Evolutionary conservation across 2,797 vertebrate genomes (phyloP).

Genomic region (Notolabrus celidotus): DNA sequence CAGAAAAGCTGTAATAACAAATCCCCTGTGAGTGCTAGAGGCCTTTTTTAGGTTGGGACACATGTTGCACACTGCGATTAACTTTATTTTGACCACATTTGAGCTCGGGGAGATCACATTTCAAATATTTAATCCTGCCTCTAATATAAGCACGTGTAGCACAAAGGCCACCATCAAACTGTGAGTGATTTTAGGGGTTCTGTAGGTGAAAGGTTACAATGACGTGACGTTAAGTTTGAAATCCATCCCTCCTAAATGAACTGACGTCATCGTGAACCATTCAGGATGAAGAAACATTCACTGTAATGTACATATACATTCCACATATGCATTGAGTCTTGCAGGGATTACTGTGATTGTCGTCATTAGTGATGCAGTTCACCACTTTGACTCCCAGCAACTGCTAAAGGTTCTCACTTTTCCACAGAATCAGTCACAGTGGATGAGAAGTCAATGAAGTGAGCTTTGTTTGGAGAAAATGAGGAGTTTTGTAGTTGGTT

Average conservation of each 20-base stretch:
- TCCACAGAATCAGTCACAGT: slow-evolving; percentile 25
- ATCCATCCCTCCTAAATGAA: slow-evolving; percentile 47
- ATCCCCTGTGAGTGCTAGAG: slow-evolving; percentile 53
- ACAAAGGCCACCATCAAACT: slow-evolving; percentile 11
- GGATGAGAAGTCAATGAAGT: slow-evolving; percentile 43
- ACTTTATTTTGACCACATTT: slow-evolving; percentile 56
- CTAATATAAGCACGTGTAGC: slow-evolving; percentile 23
- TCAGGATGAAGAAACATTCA: slow-evolving; percentile 22
- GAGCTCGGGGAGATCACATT: slow-evolving; percentile 38
- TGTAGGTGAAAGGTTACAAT: slow-evolving; percentile 67
- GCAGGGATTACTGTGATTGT: slow-evolving; percentile 45
- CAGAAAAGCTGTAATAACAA: slow-evolving; percentile 44
- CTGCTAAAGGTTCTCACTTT: slow-evolving; percentile 42
- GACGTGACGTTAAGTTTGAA: slow-evolving; percentile 40
- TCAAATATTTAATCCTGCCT: slow-evolving; percentile 26
- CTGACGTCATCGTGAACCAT: slow-evolving; percentile 35
- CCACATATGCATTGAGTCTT: slow-evolving; percentile 66
- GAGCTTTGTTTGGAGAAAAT: slow-evolving; percentile 7
- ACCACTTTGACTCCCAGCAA: slow-evolving; percentile 50
- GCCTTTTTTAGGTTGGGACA: slow-evolving; percentile 49
- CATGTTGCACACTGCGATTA: slow-evolving; percentile 28
- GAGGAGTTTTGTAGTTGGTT: slow-evolving; percentile 13
- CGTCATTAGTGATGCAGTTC: slow-evolving; percentile 57
- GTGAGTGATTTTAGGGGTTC: slow-evolving; percentile 25
- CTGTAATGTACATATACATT: slow-evolving; percentile 48